These are phyloP conservation scores for Mantis religiosa DNA, from an alignment of 2,888 invertebrate genomes.

Conservation along the genomic window DNA sequence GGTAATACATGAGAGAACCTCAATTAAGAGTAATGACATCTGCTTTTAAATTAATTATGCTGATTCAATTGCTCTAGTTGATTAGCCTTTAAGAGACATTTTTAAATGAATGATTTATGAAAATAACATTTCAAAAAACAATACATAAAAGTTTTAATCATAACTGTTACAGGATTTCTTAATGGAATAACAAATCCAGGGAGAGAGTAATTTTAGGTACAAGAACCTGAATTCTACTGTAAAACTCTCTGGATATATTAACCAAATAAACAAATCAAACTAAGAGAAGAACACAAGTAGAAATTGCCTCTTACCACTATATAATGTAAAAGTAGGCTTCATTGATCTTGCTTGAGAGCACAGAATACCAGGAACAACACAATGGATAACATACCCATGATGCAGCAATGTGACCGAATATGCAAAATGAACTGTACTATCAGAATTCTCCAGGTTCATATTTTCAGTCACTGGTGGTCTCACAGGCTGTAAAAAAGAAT, in stretches of 20 bases:
- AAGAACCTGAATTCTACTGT: background rate
- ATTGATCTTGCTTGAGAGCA: conserved; percentile 73
- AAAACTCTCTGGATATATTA: background rate
- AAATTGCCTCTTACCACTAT: conserved; percentile 50
- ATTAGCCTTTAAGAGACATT: too few species aligned
- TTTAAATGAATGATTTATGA: too few species aligned
- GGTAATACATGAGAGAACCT: too few species aligned
- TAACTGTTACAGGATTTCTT: too few species aligned
- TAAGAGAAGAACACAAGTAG: background rate
- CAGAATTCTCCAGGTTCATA: conserved; percentile 11
- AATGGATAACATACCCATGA: conserved; percentile 79
- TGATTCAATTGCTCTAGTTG: too few species aligned
- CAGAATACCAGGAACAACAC: conserved; percentile 74
- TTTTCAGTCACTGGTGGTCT: conserved; percentile 48
- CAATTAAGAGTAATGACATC: too few species aligned
- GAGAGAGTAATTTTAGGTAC: background rate
- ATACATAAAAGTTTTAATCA: too few species aligned
- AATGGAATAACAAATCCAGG: background rate
- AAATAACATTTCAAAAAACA: too few species aligned
- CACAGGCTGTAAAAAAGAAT: conserved; percentile 36
- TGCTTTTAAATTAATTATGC: too few species aligned
- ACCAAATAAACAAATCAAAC: background rate
- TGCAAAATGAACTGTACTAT: conserved; percentile 65
- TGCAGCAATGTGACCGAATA: conserved; percentile 79
- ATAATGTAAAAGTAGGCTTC: conserved; percentile 71